Evolutionary conservation across 2,797 vertebrate genomes (phyloP).

Genomic region (Pseudochaenichthys georgianus): DNA sequence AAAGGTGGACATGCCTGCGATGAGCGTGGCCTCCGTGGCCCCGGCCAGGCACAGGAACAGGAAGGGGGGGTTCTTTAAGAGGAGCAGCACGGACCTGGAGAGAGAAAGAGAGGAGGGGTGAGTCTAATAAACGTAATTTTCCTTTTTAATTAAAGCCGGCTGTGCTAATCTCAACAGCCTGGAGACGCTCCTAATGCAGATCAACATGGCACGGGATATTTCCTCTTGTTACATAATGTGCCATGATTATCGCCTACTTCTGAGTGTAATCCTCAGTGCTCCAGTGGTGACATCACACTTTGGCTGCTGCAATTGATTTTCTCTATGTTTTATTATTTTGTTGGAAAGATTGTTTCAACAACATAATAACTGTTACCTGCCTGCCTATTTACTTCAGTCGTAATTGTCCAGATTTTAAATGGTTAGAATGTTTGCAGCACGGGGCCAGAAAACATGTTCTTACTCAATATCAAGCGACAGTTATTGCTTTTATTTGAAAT

Average conservation of each 20-base stretch:
- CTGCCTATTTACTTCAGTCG: background rate
- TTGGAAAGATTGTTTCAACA: background rate
- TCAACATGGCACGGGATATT: conserved; percentile 6
- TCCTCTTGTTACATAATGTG: conserved; percentile 35
- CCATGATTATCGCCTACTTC: conserved; percentile 10
- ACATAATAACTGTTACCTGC: background rate
- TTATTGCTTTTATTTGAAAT: too few relatives aligned
- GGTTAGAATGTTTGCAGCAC: background rate
- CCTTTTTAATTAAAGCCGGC: conserved; percentile 46
- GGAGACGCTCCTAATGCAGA: conserved; percentile 11
- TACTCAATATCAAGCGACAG: too few relatives aligned
- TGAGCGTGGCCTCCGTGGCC: conserved; percentile 93
- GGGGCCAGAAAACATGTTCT: background rate
- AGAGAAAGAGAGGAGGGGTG: background rate
- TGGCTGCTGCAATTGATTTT: background rate
- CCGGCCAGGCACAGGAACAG: conserved; percentile 94
- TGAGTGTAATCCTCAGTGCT: conserved; percentile 32
- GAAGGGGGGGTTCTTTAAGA: conserved; percentile 94
- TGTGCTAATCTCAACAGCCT: conserved; percentile 24
- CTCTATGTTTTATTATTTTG: background rate
- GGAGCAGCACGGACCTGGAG: conserved; percentile 90
- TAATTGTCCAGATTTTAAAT: background rate
- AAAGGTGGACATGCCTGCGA: conserved; percentile 95
- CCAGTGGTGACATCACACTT: conserved; percentile 11
- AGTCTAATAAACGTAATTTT: background rate